Percentiles rank a stretch among this genome's conserved stretches.
Evolutionary conservation across 2,113 vertebrate species (phyloP).

Genomic region (Hippocampus barbouri): DNA sequence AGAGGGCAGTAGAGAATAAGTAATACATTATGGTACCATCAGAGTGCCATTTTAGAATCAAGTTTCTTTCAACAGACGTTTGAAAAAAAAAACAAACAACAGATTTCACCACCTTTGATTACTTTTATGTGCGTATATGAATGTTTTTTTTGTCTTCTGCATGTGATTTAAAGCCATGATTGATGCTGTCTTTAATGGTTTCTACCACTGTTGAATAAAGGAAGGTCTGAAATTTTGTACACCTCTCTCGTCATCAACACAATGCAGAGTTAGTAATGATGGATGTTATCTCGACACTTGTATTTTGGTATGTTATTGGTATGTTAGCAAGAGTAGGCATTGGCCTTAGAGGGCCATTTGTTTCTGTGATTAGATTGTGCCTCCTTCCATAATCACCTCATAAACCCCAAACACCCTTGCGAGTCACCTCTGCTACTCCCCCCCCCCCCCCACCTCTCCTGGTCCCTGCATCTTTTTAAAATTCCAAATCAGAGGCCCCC

Average conservation of each 20-base stretch:
- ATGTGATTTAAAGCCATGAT: constrained; percentile 38
- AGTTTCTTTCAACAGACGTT: not conserved
- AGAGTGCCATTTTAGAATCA: constrained; percentile 12
- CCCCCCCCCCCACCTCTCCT: not conserved
- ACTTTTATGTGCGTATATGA: not conserved
- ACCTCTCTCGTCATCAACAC: constrained; percentile 14
- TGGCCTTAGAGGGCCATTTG: constrained; percentile 26
- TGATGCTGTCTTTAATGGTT: constrained; percentile 43
- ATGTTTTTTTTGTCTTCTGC: constrained; percentile 22
- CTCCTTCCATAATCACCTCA: constrained; percentile 39
- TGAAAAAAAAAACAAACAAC: not conserved
- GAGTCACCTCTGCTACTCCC: constrained; percentile 6
- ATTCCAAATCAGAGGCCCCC: constrained; percentile 4
- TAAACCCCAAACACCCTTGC: constrained; percentile 21
- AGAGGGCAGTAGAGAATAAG: constrained; percentile 65
- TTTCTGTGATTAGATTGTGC: constrained; percentile 44
- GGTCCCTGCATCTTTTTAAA: constrained; percentile 10
- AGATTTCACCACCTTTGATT: not conserved
- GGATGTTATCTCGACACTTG: not conserved
- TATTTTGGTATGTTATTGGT: not conserved
- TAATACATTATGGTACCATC: not conserved
- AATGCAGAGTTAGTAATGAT: not conserved
- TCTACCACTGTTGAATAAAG: constrained; percentile 30
- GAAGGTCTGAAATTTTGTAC: constrained; percentile 21
- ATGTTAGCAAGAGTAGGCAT: constrained; percentile 27